These are phyloP conservation scores for Thelaira solivaga DNA, from an alignment of 2,888 invertebrate genomes.

Conservation along the genomic window DNA sequence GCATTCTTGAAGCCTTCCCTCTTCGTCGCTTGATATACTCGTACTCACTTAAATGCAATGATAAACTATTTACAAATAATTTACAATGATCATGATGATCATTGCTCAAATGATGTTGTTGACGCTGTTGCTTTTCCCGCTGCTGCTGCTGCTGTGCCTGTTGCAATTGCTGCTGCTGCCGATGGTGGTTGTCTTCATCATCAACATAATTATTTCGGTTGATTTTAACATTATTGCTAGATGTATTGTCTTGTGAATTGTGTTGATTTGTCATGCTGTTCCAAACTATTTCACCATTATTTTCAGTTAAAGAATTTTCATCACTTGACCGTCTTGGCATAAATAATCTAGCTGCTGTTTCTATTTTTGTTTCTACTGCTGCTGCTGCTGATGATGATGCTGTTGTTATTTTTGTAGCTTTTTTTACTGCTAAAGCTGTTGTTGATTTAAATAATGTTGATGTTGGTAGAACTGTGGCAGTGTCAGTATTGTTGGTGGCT, in stretches of 20 bases:
- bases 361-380: conserved; percentile 14
- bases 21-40: conserved; percentile 22
- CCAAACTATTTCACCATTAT: conserved; percentile 52
- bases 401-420: conserved; percentile 31
- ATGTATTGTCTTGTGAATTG: conserved; percentile 58
- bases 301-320: conserved; percentile 56
- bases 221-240: conserved; percentile 51
- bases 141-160: neutral
- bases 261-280: conserved; percentile 66
- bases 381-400: conserved; percentile 26
- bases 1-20: conserved; percentile 20
- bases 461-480: conserved; percentile 4
- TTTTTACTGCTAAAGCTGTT: conserved; percentile 33
- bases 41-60: conserved; percentile 41
- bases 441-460: conserved; percentile 18
- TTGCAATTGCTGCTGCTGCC: neutral
- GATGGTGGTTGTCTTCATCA: conserved; percentile 12
- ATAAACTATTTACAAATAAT: conserved; percentile 61
- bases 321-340: conserved; percentile 51
- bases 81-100: conserved; percentile 48
- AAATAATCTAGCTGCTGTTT: conserved; percentile 48
- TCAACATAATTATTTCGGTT: conserved; percentile 36
- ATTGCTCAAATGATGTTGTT: conserved; percentile 10
- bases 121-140: neutral
- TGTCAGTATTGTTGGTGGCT: conserved; percentile 36